Evolutionary conservation across 2,113 vertebrate genomes (phyloP).

Genomic region (Paratilapia polleni): DNA sequence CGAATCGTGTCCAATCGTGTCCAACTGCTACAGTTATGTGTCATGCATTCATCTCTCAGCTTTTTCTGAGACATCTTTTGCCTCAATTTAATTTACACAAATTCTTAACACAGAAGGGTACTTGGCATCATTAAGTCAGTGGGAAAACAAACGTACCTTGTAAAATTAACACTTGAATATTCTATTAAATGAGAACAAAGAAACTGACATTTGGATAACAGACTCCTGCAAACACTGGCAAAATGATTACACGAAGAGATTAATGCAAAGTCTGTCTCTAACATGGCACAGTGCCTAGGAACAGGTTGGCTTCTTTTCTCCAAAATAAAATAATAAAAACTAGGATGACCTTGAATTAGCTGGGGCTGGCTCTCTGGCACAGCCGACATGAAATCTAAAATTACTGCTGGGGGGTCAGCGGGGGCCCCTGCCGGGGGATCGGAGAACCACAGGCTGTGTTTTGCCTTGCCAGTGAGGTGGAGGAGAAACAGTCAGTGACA

Average conservation of each 20-base stretch:
- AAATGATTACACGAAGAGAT: conserved; percentile 38
- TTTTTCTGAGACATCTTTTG: conserved; percentile 21
- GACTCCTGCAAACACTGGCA: conserved; percentile 29
- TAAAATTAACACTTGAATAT: conserved; percentile 41
- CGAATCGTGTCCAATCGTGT: neutral
- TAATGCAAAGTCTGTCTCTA: conserved; percentile 33
- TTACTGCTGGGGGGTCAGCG: conserved; percentile 79
- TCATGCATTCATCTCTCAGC: conserved; percentile 2
- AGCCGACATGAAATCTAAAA: conserved; percentile 79
- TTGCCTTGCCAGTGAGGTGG: conserved; percentile 63
- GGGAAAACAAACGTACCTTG: conserved; percentile 13
- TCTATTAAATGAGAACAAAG: conserved; percentile 24
- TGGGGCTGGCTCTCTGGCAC: conserved; percentile 67
- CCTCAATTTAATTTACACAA: conserved; percentile 11
- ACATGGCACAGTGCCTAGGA: conserved; percentile 55
- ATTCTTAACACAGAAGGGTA: neutral
- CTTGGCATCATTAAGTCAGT: neutral
- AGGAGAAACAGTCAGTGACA: conserved; percentile 71
- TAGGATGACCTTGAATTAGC: conserved; percentile 80
- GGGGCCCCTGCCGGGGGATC: conserved; percentile 70
- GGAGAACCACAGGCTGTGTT: conserved; percentile 64
- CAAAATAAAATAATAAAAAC: conserved; percentile 72
- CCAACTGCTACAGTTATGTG: conserved; percentile 11
- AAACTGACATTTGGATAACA: conserved; percentile 37
- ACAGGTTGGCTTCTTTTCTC: conserved; percentile 59